phyloP scores from a whole-genome alignment of 1,140 invertebrate genomes.

The Drosophila obscura region DNA sequence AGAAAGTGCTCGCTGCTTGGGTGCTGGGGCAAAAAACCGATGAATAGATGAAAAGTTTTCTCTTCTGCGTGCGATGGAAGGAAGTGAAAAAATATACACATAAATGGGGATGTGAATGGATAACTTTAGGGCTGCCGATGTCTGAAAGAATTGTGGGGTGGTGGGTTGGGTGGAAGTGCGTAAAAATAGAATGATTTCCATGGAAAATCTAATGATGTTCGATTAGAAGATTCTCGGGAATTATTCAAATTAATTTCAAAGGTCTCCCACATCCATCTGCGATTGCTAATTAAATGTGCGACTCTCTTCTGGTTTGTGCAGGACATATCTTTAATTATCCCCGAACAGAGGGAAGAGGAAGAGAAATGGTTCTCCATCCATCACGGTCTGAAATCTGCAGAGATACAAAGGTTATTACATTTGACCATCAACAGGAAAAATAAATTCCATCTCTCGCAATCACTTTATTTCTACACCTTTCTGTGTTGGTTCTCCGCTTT shows the following conservation, averaged over 20 bases:
- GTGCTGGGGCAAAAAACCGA: slow-evolving; percentile 5
- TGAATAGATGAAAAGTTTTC: slow-evolving; percentile 41
- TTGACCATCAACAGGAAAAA: too few relatives aligned
- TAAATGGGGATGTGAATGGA: slow-evolving; percentile 16
- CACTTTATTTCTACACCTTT: too few relatives aligned
- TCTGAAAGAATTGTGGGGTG: slow-evolving; percentile 27
- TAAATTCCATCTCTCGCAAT: too few relatives aligned
- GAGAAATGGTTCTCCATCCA: too few relatives aligned
- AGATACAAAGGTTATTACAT: too few relatives aligned
- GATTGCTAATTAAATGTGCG: too few relatives aligned
- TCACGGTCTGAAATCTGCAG: too few relatives aligned
- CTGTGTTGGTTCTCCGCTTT: too few relatives aligned
- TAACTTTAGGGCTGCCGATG: slow-evolving; percentile 37
- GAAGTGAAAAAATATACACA: slow-evolving; percentile 41
- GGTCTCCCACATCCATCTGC: not conserved
- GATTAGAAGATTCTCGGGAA: too few relatives aligned
- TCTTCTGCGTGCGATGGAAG: slow-evolving; percentile 17
- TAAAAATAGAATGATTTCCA: slow-evolving; percentile 18
- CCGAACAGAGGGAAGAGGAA: too few relatives aligned
- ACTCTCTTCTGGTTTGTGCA: too few relatives aligned
- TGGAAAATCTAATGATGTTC: not conserved
- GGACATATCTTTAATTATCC: too few relatives aligned
- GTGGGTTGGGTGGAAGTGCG: slow-evolving; percentile 1
- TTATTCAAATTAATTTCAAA: not conserved
- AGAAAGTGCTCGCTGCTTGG: slow-evolving; percentile 40